These are phyloP conservation scores for Trichopoda pennipes DNA, from an alignment of 2,888 invertebrate genomes.

Conservation along the genomic window DNA sequence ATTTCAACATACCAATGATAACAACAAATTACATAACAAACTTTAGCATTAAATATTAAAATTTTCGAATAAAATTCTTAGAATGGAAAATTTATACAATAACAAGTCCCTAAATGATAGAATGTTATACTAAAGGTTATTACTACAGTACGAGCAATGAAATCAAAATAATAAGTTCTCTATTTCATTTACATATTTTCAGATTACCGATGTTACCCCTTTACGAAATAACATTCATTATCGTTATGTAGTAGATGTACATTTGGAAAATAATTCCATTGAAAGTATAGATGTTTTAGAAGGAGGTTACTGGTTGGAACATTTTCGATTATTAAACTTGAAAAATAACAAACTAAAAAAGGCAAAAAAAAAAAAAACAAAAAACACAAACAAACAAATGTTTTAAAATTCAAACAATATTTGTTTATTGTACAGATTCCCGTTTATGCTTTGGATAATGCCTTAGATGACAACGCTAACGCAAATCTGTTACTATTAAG, in stretches of 20 bases:
- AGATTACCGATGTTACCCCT: constrained; percentile 88
- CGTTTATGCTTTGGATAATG: constrained; percentile 90
- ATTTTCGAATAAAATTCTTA: too few species aligned
- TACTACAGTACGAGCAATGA: too few species aligned
- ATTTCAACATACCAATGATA: too few species aligned
- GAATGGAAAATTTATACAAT: too few species aligned
- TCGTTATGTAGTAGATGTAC: constrained; percentile 86
- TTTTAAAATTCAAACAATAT: not conserved
- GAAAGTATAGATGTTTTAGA: constrained; percentile 86
- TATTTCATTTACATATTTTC: constrained; percentile 45
- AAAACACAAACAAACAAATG: not conserved
- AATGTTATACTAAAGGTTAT: too few species aligned
- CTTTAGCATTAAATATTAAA: too few species aligned
- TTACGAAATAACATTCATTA: constrained; percentile 86
- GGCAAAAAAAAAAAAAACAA: constrained; percentile 80
- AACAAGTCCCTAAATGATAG: too few species aligned
- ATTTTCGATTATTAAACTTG: constrained; percentile 89
- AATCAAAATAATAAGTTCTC: too few species aligned
- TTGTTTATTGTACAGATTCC: constrained; percentile 84
- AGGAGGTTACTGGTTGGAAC: constrained; percentile 88
- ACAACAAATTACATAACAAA: too few species aligned
- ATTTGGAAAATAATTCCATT: constrained; percentile 89
- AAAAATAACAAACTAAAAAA: constrained; percentile 87
- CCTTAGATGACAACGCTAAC: constrained; percentile 87
- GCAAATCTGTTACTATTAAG: constrained; percentile 87